These are phyloP conservation scores for Thalassophryne amazonica DNA, from an alignment of 2,797 vertebrate species.

Conservation along the genomic window DNA sequence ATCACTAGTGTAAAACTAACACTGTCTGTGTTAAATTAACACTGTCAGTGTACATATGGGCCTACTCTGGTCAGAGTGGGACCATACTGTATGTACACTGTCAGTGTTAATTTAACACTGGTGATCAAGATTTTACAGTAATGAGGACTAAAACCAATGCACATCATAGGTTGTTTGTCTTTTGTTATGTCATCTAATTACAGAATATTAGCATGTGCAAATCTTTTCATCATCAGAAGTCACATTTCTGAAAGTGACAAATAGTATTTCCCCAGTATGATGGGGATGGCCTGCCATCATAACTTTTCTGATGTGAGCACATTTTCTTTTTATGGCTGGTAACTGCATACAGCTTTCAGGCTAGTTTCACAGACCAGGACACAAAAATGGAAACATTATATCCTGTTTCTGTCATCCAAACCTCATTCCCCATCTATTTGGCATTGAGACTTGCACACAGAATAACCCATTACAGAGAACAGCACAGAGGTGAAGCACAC, in stretches of 20 bases:
- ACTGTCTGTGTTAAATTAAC: too few species aligned
- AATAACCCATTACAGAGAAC: conserved; percentile 2
- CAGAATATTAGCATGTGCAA: too few species aligned
- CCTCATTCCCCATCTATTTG: neutral
- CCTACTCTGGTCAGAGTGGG: too few species aligned
- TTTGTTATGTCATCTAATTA: too few species aligned
- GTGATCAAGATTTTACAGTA: too few species aligned
- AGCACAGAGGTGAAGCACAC: conserved; percentile 4
- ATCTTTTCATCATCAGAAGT: neutral
- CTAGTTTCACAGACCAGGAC: neutral
- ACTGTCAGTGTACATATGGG: too few species aligned
- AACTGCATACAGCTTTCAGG: neutral
- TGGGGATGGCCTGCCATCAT: neutral
- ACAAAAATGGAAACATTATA: neutral
- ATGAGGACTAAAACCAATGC: too few species aligned
- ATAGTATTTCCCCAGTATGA: neutral
- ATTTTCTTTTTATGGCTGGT: neutral
- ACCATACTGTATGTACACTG: too few species aligned
- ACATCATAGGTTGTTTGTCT: too few species aligned
- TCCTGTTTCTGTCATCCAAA: neutral
- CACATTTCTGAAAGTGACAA: conserved; percentile 10
- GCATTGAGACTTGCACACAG: neutral
- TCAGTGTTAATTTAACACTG: too few species aligned
- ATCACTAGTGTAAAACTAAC: too few species aligned
- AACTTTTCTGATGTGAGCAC: neutral